phyloP scores from a whole-genome alignment of 1,140 invertebrate genomes.

The Heliconius himera region DNA sequence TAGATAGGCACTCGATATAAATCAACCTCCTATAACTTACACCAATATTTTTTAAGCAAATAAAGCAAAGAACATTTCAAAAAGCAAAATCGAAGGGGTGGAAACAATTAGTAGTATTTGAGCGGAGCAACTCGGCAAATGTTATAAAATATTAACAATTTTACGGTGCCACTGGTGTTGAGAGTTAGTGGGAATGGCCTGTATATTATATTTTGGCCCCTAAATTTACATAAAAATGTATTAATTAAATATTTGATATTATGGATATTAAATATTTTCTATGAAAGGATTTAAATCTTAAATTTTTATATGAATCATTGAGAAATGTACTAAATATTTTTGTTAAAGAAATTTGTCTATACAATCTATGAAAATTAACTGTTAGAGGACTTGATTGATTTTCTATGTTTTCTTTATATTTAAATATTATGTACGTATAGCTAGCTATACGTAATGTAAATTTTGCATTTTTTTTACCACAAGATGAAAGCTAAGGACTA shows the following conservation, averaged over 20 bases:
- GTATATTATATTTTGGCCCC: background rate
- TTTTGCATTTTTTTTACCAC: no score
- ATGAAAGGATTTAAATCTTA: no score
- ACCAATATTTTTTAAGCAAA: conserved; percentile 40
- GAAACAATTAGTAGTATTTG: conserved; percentile 55
- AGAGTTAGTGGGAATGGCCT: conserved; percentile 24
- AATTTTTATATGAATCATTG: no score
- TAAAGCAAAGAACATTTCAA: conserved; percentile 51
- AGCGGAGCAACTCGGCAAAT: conserved; percentile 60
- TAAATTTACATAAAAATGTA: background rate
- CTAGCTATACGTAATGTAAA: no score
- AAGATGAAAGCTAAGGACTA: no score
- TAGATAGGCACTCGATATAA: conserved; percentile 5
- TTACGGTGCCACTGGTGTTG: conserved; percentile 51
- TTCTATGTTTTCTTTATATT: no score
- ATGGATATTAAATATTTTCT: no score
- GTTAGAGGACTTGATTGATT: no score
- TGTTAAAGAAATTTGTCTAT: no score
- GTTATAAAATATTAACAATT: conserved; percentile 70
- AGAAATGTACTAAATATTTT: no score
- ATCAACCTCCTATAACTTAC: conserved; percentile 16
- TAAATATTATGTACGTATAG: no score
- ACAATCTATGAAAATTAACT: no score
- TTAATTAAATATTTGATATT: background rate
- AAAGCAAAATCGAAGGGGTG: conserved; percentile 57